phyloP scores from a whole-genome alignment of 2,888 invertebrate genomes.

The Myopa testacea region DNA sequence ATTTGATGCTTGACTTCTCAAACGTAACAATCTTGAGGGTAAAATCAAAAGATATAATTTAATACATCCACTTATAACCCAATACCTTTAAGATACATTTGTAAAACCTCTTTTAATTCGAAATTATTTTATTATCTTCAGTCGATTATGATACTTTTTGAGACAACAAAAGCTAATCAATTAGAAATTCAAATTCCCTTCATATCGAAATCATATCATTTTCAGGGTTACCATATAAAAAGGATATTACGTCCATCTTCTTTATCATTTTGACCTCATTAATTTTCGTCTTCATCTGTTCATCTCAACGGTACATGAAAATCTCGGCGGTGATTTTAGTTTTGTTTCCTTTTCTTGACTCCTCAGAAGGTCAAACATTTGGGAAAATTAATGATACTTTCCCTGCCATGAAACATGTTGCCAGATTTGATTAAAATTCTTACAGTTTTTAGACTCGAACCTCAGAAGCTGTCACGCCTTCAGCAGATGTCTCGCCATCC shows the following conservation, averaged over 20 bases:
- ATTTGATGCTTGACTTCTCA: too few relatives aligned
- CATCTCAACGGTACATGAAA: background rate
- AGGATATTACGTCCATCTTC: background rate
- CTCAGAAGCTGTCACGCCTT: constrained; percentile 5
- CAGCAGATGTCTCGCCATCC: background rate
- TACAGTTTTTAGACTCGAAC: background rate
- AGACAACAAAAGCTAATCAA: too few relatives aligned
- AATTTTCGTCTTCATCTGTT: background rate
- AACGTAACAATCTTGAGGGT: too few relatives aligned
- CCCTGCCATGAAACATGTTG: background rate
- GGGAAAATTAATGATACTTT: background rate
- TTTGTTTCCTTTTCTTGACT: background rate
- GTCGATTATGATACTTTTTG: too few relatives aligned
- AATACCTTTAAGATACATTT: too few relatives aligned
- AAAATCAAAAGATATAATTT: too few relatives aligned
- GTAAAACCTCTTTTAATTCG: too few relatives aligned
- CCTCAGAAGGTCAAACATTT: background rate
- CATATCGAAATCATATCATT: background rate
- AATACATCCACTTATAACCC: too few relatives aligned
- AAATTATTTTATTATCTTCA: too few relatives aligned
- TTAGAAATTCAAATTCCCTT: too few relatives aligned
- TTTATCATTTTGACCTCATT: background rate
- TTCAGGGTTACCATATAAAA: too few relatives aligned
- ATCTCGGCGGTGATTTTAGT: background rate
- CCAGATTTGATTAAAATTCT: constrained; percentile 12